These are phyloP conservation scores for Gobio gobio DNA, from an alignment of 2,113 vertebrate genomes.

Conservation along the genomic window DNA sequence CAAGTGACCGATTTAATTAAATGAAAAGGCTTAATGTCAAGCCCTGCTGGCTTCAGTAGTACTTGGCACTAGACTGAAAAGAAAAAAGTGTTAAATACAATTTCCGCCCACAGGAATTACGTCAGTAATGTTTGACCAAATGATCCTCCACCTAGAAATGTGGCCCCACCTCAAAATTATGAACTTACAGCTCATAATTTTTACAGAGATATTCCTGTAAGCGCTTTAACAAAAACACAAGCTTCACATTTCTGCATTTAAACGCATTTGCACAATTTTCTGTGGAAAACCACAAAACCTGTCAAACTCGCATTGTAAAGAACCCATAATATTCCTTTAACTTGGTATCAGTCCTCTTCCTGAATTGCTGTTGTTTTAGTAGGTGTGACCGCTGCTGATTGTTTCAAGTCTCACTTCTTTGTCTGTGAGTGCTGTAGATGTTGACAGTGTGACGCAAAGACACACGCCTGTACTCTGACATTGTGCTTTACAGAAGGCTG, in stretches of 20 bases:
- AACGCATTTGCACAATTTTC: background rate
- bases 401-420: background rate
- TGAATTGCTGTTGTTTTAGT: slow-evolving; percentile 13
- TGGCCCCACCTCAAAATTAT: background rate
- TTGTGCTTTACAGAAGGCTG: slow-evolving; percentile 84
- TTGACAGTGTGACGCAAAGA: slow-evolving; percentile 12
- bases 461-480: background rate
- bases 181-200: background rate
- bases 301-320: background rate
- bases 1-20: too few species aligned
- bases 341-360: background rate
- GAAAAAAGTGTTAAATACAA: background rate
- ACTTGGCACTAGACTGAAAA: background rate
- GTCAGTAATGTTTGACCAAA: background rate
- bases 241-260: background rate
- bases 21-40: too few species aligned
- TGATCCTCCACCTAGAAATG: background rate
- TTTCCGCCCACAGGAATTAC: background rate
- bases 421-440: background rate
- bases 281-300: background rate
- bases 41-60: background rate
- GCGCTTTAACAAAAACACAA: background rate
- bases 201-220: background rate
- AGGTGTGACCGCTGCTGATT: background rate
- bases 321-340: background rate